These are phyloP conservation scores for Platygyra sinensis DNA, from an alignment of 64 coral and sea anemone species.

Conservation along the genomic window DNA sequence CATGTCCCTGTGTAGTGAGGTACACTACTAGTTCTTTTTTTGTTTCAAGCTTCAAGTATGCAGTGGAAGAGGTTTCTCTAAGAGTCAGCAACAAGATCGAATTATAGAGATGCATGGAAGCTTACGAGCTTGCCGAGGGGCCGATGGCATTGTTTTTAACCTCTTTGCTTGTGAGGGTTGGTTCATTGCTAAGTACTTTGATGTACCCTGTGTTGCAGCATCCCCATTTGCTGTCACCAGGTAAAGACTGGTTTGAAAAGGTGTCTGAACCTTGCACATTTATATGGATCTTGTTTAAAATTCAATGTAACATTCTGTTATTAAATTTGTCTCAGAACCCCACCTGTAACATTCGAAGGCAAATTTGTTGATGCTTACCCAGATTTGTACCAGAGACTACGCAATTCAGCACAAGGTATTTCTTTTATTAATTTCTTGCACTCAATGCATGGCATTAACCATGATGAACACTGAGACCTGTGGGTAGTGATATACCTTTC, in stretches of 20 bases:
- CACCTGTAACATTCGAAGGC: constrained; percentile 85
- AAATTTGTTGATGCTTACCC: constrained; percentile 80
- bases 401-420: constrained; percentile 59
- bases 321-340: constrained; percentile 51
- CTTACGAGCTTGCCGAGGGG: constrained; percentile 76
- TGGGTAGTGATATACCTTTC: no score
- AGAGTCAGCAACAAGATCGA: constrained; percentile 72
- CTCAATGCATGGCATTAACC: neutral
- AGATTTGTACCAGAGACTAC: constrained; percentile 69
- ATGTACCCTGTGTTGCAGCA: constrained; percentile 78
- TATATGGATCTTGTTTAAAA: neutral
- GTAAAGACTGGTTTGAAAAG: constrained; percentile 8
- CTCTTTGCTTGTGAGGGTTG: constrained; percentile 94
- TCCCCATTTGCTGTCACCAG: constrained; percentile 94
- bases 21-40: neutral
- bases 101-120: constrained; percentile 88
- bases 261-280: neutral
- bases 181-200: constrained; percentile 86
- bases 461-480: no score
- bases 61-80: constrained; percentile 78
- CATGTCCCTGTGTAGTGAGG: no score
- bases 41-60: constrained; percentile 73
- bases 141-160: constrained; percentile 87
- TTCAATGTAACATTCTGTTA: no score
- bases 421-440: neutral